Evolutionary conservation across 2,113 vertebrate species (phyloP), one percentile per base, ranked within the genome.

Genomic region (Actenoides lindsayi): DNA sequence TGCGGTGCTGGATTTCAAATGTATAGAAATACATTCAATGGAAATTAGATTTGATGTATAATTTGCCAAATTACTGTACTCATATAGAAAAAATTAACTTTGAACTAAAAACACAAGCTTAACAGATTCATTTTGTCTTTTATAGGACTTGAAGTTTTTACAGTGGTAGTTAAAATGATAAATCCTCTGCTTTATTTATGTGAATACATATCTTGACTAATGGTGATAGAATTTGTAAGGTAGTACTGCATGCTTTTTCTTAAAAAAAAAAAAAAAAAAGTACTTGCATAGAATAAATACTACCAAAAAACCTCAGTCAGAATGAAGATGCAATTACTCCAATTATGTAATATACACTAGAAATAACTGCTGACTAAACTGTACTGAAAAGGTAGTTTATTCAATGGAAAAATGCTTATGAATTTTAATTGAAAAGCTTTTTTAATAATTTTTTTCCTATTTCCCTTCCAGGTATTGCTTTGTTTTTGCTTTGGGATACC

Each of bases 401-500:
- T 83, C 10, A 53, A 6, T 71, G 35, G 15, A 65, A 9, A 62
- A 89, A 83, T 60, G 24, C 33, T 89, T 62, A 28, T 84, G 21
- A 1, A 33, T 92, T 93, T 84, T 94, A 80, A 91, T 12, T 82
- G 13, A 77, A 75, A 5, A 54, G 6, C 21, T 62, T 42, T 13
- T 5, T 79, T 46, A 27, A 4, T 63, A 77, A 44, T 23, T 6
- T 79, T 46, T 6, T 63, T 63, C 11, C 11, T 35, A 33, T 94
- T 95, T 97, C 90, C 88, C 95, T 97, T 98, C 35, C 98, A 99
- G 99, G 97, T 99, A 98, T 94, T 99, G 99, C 97, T 99, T 99
- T 98, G 98, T 99, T 94, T 99, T 99, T 78, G 99, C 99, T 67
- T 98, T 99, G 89, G 99, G 99, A 95, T 99, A 99, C 98, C 99